Conservation (phyloP, 2,888 invertebrate species). For the Malacosoma neustria region DNA sequence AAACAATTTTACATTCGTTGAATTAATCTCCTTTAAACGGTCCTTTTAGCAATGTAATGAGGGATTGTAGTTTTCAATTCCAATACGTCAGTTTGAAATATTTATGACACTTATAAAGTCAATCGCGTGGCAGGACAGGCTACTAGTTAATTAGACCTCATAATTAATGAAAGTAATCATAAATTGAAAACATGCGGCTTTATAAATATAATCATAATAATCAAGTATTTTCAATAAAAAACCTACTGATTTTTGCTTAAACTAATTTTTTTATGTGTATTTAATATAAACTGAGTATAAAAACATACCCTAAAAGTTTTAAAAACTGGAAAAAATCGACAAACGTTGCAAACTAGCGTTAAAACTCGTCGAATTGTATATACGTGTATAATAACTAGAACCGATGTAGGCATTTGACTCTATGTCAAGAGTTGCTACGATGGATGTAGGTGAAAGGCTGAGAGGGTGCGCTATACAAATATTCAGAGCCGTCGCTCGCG, state of each 20-base stretch:
- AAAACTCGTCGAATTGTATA: too few relatives aligned
- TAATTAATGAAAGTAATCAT: too few relatives aligned
- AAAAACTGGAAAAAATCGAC: background rate
- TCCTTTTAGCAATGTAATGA: conserved; percentile 24
- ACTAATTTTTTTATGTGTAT: too few relatives aligned
- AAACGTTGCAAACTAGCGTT: background rate
- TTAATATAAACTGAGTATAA: background rate
- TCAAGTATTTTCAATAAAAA: background rate
- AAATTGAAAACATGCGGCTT: too few relatives aligned
- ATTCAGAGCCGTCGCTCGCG: conserved; percentile 30
- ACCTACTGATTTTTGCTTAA: background rate
- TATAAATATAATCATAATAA: background rate
- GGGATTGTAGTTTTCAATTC: conserved; percentile 23
- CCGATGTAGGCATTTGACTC: conserved; percentile 33
- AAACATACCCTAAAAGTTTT: background rate
- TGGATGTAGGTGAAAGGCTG: conserved; percentile 37
- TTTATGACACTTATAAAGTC: background rate
- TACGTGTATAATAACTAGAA: conserved; percentile 17
- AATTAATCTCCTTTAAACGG: conserved; percentile 23
- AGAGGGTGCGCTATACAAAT: conserved; percentile 42
- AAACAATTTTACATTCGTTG: conserved; percentile 33
- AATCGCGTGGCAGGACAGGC: too few relatives aligned
- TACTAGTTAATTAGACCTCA: too few relatives aligned
- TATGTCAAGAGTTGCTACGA: conserved; percentile 35
- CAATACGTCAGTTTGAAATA: conserved; percentile 7